Base-by-base conservation (phyloP, 2,888 invertebrate species). In the Malacosoma neustria region DNA sequence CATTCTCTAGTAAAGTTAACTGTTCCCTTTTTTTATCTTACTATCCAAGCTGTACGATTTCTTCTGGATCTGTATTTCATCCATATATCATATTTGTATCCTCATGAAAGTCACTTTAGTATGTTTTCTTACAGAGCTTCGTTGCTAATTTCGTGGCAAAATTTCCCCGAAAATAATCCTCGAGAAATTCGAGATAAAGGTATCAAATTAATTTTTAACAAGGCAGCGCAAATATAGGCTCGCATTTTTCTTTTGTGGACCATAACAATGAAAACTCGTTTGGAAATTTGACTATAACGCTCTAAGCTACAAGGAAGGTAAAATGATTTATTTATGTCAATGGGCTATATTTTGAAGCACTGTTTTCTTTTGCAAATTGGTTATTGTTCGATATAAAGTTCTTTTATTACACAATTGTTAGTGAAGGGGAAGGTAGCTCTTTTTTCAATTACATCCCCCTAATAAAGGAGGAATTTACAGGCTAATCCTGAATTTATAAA, bases 291-390 rank as follows among this genome's bases (percentile, higher is more conserved):
- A 62, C 54, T 62, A 58, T 45, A 51, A 53, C 56, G 49, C 48
- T 54, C 41, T 59, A 61, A 66, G 58, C 59, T 57, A 58, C 56
- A 39, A 57, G 57, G 55, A 55, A 60, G 61, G 67, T 65, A 76
- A 76, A 84, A 82, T 84, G 79, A 85, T 82, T 84, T 85, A 85
- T 85, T 85, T 76, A 84, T 84, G 81, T 84, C 84, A 84, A 84
- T 84, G 77, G 76, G 62, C 70, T 59, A 61, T 68, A 63, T 65
- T 64, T 63, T 51, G 55, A 62, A 61, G 65, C 71, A 57, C 65
- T 72, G 73, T 81, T 82, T 81, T 76, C 66, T 62, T 64, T 57
- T 55, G 43, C 68, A 84, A 84, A 84, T 84, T 80, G 84, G 79
- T 84, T 84, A 85, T 84, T 85, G 82, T 82, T 72, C 61, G 48